These are phyloP conservation scores for Drosophila quadrilineata DNA, from an alignment of 1,140 invertebrate species.

Conservation along the genomic window DNA sequence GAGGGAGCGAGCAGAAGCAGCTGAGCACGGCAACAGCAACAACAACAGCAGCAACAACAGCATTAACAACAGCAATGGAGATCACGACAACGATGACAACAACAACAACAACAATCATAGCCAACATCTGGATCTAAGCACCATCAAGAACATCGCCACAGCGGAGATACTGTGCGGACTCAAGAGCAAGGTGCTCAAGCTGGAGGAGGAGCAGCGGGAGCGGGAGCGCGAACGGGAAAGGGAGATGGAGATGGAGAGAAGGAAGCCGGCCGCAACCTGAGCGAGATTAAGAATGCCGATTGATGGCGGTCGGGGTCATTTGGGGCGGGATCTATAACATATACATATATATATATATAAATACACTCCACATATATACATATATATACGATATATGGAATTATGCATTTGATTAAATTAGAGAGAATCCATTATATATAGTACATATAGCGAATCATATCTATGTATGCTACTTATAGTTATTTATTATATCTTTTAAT, in stretches of 20 bases:
- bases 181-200: conserved; percentile 77
- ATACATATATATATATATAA: conserved; percentile 5
- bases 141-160: conserved; percentile 77
- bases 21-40: neutral
- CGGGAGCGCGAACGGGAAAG: conserved; percentile 46
- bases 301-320: conserved; percentile 32
- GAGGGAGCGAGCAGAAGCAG: neutral
- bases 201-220: conserved; percentile 71
- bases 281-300: conserved; percentile 75
- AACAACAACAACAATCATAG: conserved; percentile 65
- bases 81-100: conserved; percentile 42
- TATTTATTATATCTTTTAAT: conserved; percentile 76
- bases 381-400: conserved; percentile 7
- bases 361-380: neutral
- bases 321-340: conserved; percentile 26
- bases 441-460: conserved; percentile 36
- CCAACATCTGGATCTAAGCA: conserved; percentile 68
- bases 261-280: conserved; percentile 63
- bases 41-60: conserved; percentile 36
- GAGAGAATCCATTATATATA: conserved; percentile 34
- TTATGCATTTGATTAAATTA: conserved; percentile 69
- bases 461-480: conserved; percentile 70
- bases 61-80: conserved; percentile 36
- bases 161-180: conserved; percentile 74
- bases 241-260: conserved; percentile 37